Evolutionary conservation across 1,140 invertebrate genomes (phyloP).

Genomic region (Drosophila mayri): DNA sequence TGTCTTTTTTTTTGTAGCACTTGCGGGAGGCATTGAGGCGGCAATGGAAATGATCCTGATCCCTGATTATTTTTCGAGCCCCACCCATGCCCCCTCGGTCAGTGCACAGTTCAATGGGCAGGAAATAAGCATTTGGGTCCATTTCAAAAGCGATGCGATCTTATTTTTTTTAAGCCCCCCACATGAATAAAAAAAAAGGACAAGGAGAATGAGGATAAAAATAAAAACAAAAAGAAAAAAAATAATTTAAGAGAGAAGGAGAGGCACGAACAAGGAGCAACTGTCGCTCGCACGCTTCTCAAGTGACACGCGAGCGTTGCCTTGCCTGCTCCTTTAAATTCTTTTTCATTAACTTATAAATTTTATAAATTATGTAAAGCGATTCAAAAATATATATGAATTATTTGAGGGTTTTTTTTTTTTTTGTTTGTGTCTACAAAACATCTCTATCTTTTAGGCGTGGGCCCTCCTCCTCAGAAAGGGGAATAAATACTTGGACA

Average conservation of each 20-base stretch:
- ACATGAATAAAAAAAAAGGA: background rate
- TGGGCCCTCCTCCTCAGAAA: conserved; percentile 14
- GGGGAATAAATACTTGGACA: background rate
- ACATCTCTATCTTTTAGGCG: background rate
- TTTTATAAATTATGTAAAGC: conserved; percentile 5
- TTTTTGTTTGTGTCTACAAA: background rate
- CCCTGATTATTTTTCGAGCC: conserved; percentile 22
- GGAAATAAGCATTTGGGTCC: conserved; percentile 65
- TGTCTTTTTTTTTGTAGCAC: conserved; percentile 23
- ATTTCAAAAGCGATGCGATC: conserved; percentile 72
- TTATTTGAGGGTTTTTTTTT: no score
- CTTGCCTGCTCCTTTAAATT: background rate
- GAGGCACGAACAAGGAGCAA: conserved; percentile 44
- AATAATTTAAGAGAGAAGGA: background rate
- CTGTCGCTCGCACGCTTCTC: conserved; percentile 83
- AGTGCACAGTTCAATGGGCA: conserved; percentile 76
- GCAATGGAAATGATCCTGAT: conserved; percentile 36
- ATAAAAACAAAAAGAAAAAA: background rate
- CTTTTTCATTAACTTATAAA: background rate
- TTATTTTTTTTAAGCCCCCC: conserved; percentile 17
- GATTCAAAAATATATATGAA: background rate
- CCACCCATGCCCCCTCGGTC: conserved; percentile 34
- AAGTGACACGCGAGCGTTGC: conserved; percentile 78
- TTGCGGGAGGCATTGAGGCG: conserved; percentile 42
- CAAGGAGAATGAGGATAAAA: conserved; percentile 1